Percentiles rank a stretch among this genome's conserved stretches.
Conservation (phyloP, 2,888 invertebrate species). For the Pollenia angustigena region DNA sequence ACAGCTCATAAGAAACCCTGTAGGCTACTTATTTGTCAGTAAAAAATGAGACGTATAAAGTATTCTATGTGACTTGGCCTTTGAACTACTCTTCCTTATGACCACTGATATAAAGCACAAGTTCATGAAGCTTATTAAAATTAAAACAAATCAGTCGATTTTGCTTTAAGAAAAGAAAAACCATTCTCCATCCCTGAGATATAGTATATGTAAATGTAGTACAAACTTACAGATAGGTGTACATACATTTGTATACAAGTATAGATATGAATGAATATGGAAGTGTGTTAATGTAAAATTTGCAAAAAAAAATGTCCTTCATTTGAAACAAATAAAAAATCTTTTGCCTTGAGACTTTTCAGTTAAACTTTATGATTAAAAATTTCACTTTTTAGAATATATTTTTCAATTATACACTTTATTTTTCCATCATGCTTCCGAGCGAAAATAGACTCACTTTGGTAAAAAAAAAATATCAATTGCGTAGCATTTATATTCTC, state of each 20-base stretch:
- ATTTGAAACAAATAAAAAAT: not conserved
- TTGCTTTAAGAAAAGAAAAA: no score
- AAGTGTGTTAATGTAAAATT: not conserved
- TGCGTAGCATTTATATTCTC: constrained; percentile 37
- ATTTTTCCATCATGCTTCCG: constrained; percentile 2
- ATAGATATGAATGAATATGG: constrained; percentile 22
- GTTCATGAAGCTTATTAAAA: no score
- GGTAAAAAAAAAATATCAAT: constrained; percentile 27
- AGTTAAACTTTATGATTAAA: constrained; percentile 1
- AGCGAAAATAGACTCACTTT: constrained; percentile 39
- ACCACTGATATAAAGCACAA: no score
- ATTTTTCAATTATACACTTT: constrained; percentile 36
- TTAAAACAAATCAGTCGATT: no score
- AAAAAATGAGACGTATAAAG: no score
- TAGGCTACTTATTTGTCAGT: no score
- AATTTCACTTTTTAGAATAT: constrained; percentile 19
- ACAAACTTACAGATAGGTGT: constrained; percentile 2
- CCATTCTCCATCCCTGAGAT: no score
- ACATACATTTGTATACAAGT: constrained; percentile 23
- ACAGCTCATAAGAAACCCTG: no score
- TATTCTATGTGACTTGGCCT: no score
- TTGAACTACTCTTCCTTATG: no score
- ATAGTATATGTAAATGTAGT: not conserved
- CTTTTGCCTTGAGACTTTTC: not conserved
- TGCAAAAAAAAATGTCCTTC: constrained; percentile 29